Base-by-base conservation (phyloP, 2,113 vertebrate species). In the Calypte anna region DNA sequence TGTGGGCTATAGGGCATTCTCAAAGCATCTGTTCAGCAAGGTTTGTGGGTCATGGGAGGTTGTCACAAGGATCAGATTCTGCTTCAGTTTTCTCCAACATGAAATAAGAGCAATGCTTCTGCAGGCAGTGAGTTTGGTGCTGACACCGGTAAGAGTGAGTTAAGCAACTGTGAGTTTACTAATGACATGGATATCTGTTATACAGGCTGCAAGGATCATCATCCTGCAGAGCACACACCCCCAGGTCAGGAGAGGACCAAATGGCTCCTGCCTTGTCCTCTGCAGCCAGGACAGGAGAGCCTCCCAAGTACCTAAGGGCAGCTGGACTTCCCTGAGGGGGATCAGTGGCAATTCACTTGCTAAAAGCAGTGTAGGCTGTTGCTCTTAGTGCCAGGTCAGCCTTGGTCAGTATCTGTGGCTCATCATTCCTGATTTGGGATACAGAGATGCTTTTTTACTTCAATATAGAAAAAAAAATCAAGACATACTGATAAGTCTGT, bases 21-120 rank as follows among this genome's bases (percentile, higher is more conserved):
- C 82, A 85, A 77, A 94, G 86, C 85, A 88, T 92, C 82, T 89
- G 82, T 33, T 90, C 77, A 75, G 64, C 69, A 83, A 85, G 63
- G 72, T 93, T 90, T 72, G 58, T 17, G 44, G 76, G 62, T 59
- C 84, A 91, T 67, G 55, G 40, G 87, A 94, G 74, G 44, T 67
- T 74, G 50, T 48, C 75, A 51, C 12, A 68, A 63, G 84, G 50
- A 80, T 51, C 63, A 51, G 63, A 85, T 76, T 51, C 82, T 80
- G 81, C 78, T 83, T 82, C 2, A 17, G 8, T 70, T 93, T 89
- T 76, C 69, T 92, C 54, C 54, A 59, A 9, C 0, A 0, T 31
- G n/a, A 90, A 93, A 77, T 38, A 63, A 77, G 77, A 86, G 74
- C 50, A 80, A 62, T 1, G 0, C 63, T 85, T 68, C 53, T 66